Evolutionary conservation across 2,888 invertebrate species (phyloP).

Genomic region (Ecliptopera silaceata): DNA sequence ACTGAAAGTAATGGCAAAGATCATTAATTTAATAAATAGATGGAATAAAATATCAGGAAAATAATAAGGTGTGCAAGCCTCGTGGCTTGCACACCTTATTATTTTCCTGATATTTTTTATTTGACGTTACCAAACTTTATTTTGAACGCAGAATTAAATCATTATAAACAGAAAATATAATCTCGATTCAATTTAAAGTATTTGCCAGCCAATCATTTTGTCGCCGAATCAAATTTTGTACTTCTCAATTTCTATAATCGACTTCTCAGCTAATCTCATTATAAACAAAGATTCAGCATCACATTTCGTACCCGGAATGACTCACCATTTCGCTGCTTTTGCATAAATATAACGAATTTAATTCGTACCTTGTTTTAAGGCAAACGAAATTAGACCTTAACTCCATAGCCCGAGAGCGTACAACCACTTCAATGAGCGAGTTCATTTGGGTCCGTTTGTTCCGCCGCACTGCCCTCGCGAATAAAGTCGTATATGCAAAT

Average conservation of each 20-base stretch:
- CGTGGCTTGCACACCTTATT: no score
- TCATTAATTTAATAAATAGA: no score
- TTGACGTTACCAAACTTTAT: no score
- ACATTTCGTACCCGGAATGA: conserved; percentile 69
- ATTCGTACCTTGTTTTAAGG: conserved; percentile 29
- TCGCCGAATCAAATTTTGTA: conserved; percentile 16
- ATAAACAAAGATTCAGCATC: conserved; percentile 42
- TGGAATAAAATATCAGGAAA: no score
- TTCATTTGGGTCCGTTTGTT: conserved; percentile 28
- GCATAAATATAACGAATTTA: conserved; percentile 40
- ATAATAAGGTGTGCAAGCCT: no score
- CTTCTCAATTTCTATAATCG: conserved; percentile 22
- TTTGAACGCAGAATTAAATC: no score
- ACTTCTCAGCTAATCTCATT: conserved; percentile 33
- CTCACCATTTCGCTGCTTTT: conserved; percentile 52
- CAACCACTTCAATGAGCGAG: conserved; percentile 1
- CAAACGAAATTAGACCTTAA: conserved; percentile 21
- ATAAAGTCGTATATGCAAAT: conserved; percentile 29
- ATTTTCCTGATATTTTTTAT: no score
- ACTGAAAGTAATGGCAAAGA: no score
- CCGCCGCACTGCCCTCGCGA: neutral
- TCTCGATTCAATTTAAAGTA: neutral
- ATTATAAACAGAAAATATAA: neutral
- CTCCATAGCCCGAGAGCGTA: neutral
- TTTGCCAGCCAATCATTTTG: conserved; percentile 9